Percentiles rank a stretch among this genome's conserved stretches.
These are phyloP conservation scores for Xenops minutus DNA, from an alignment of 2,797 vertebrate species.

Conservation along the genomic window DNA sequence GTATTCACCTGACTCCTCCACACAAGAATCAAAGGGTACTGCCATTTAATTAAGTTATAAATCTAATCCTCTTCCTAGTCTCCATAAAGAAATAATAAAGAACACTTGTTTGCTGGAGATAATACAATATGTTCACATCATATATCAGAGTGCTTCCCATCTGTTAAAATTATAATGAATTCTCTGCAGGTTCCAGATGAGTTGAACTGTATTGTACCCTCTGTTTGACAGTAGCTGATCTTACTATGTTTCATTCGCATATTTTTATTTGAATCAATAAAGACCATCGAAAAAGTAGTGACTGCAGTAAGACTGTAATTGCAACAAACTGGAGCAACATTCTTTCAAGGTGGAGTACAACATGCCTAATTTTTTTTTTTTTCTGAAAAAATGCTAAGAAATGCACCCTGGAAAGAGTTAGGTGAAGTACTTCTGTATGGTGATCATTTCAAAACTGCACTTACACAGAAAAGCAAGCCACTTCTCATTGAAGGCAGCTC, in stretches of 20 bases:
- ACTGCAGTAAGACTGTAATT: background rate
- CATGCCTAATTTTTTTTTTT: background rate
- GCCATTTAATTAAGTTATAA: background rate
- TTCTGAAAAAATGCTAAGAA: background rate
- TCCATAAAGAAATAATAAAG: slow-evolving; percentile 12
- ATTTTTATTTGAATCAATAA: background rate
- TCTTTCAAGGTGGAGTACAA: background rate
- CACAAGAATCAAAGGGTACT: background rate
- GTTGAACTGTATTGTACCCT: background rate
- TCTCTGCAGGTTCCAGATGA: background rate
- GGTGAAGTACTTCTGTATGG: background rate
- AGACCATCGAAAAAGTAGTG: background rate
- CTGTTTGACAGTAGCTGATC: background rate
- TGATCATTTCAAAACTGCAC: background rate
- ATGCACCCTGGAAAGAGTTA: background rate
- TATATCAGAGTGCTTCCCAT: background rate
- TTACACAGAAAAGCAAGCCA: background rate
- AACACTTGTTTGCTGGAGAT: background rate
- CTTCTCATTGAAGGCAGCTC: background rate
- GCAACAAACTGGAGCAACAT: background rate
- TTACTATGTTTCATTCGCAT: background rate
- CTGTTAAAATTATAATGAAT: slow-evolving; percentile 32
- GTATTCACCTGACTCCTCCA: background rate
- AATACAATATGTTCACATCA: background rate
- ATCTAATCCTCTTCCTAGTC: background rate